phyloP scores from a whole-genome alignment of 2,113 vertebrate genomes.

The Ancistrus triradiatus region DNA sequence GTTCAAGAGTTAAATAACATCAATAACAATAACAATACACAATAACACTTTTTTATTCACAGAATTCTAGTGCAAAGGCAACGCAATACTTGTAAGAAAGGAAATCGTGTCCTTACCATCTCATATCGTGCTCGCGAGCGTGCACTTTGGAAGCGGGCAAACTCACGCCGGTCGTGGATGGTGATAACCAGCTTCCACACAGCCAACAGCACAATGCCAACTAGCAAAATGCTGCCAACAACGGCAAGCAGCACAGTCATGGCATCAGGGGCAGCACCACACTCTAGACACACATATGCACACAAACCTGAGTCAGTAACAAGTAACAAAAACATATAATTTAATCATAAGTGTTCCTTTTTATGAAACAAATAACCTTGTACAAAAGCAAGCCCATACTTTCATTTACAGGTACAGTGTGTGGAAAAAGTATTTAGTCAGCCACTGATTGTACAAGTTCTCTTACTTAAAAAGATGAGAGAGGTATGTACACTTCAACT shows the following conservation, averaged over 20 bases:
- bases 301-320: background rate
- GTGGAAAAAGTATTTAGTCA: too few relatives aligned
- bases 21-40: too few relatives aligned
- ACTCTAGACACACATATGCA: constrained; percentile 74
- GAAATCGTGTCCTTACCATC: constrained; percentile 75
- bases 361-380: too few relatives aligned
- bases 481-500: too few relatives aligned
- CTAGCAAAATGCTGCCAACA: constrained; percentile 83
- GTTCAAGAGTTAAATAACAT: too few relatives aligned
- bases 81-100: background rate
- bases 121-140: constrained; percentile 88
- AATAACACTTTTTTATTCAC: background rate
- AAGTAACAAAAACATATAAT: too few relatives aligned
- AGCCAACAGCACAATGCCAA: constrained; percentile 81
- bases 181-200: constrained; percentile 93
- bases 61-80: background rate
- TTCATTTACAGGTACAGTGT: too few relatives aligned
- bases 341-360: too few relatives aligned
- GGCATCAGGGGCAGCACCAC: constrained; percentile 72
- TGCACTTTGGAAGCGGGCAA: constrained; percentile 88
- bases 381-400: too few relatives aligned
- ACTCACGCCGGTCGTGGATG: constrained; percentile 87
- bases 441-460: too few relatives aligned
- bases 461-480: too few relatives aligned
- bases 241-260: constrained; percentile 82